phyloP scores from a whole-genome alignment of 2,797 vertebrate species.

The Siniperca undulata region DNA sequence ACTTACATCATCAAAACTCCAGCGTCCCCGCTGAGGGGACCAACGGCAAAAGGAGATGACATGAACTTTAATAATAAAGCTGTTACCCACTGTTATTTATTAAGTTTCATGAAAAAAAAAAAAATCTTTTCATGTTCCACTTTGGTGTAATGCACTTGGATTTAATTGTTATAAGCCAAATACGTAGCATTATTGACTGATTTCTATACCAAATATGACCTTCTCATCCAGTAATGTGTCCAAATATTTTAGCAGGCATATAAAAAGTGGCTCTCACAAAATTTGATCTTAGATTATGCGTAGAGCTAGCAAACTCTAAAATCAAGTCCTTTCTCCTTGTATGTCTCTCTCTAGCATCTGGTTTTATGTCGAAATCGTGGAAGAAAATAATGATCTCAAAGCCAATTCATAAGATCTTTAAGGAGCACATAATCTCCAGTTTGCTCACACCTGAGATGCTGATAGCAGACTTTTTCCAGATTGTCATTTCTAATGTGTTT shows the following conservation, averaged over 20 bases:
- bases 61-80: conserved; percentile 8
- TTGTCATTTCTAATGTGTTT: background rate
- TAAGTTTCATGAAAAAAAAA: background rate
- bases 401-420: background rate
- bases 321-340: too few species aligned
- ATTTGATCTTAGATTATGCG: background rate
- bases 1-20: conserved; percentile 88
- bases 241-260: too few species aligned
- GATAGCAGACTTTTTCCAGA: background rate
- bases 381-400: background rate
- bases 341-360: background rate
- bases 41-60: conserved; percentile 11
- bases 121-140: too few species aligned
- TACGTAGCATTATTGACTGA: background rate
- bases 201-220: background rate
- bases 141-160: background rate
- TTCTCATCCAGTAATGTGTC: background rate
- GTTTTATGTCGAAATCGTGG: background rate
- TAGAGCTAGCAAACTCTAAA: background rate
- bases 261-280: background rate
- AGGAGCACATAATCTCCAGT: background rate
- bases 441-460: background rate
- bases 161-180: too few species aligned
- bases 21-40: conserved; percentile 77
- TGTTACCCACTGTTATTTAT: background rate